These are phyloP conservation scores for Venustaconcha ellipsiformis DNA, from an alignment of 1,140 invertebrate genomes.

Conservation along the genomic window DNA sequence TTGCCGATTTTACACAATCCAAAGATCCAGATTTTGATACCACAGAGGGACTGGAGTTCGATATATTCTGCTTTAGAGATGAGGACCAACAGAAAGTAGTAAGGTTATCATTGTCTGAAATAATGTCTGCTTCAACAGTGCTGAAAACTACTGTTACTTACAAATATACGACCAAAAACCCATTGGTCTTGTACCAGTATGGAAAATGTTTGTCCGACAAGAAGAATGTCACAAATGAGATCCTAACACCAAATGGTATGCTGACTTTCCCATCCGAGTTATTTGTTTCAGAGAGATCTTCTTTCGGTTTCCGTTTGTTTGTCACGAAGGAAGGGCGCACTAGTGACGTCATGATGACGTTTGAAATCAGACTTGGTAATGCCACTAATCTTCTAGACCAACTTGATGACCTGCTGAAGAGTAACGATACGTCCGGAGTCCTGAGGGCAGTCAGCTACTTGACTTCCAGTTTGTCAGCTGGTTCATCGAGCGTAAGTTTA, in stretches of 20 bases:
- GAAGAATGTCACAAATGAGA: slow-evolving; percentile 32
- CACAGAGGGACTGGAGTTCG: slow-evolving; percentile 42
- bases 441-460: slow-evolving; percentile 20
- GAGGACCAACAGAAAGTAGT: slow-evolving; percentile 20
- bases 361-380: slow-evolving; percentile 38
- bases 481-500: too few relatives aligned
- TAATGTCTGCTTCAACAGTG: slow-evolving; percentile 33
- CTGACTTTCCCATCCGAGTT: slow-evolving; percentile 51
- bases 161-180: slow-evolving; percentile 42
- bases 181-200: slow-evolving; percentile 49
- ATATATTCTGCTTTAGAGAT: slow-evolving; percentile 55
- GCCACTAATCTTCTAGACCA: slow-evolving; percentile 37
- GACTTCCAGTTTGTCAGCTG: too few relatives aligned
- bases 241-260: slow-evolving; percentile 40
- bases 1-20: slow-evolving; percentile 54
- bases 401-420: slow-evolving; percentile 40
- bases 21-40: slow-evolving; percentile 59
- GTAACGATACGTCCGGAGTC: slow-evolving; percentile 25
- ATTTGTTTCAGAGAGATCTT: slow-evolving; percentile 37
- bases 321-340: slow-evolving; percentile 51
- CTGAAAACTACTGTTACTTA: slow-evolving; percentile 41
- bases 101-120: slow-evolving; percentile 8
- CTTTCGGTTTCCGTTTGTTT: slow-evolving; percentile 49
- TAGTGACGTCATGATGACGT: slow-evolving; percentile 15
- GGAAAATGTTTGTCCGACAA: slow-evolving; percentile 36